A percentile compares a stretch with the other conserved stretches of the same genome.
phyloP scores from a whole-genome alignment of 2,797 vertebrate genomes.

The Limnodromus scolopaceus region DNA sequence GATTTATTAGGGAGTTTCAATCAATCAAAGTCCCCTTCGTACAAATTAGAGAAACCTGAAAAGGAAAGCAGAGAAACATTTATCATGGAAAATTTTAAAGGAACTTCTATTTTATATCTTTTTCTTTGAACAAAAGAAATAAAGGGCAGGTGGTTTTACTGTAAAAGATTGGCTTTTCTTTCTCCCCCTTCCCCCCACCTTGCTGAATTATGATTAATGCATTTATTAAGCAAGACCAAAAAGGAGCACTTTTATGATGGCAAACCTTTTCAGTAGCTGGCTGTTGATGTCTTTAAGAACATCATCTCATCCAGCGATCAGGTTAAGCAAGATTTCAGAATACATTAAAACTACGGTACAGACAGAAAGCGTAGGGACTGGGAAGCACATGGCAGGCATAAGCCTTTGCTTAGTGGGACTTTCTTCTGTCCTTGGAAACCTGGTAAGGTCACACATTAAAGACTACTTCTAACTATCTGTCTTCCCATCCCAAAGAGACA shows the following conservation, averaged over 20 bases:
- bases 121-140: constrained; percentile 53
- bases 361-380: background rate
- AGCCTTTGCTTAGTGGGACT: background rate
- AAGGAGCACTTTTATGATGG: constrained; percentile 52
- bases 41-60: constrained; percentile 65
- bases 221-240: constrained; percentile 41
- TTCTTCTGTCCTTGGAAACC: background rate
- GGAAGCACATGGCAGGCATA: background rate
- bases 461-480: background rate
- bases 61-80: constrained; percentile 22
- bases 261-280: constrained; percentile 36
- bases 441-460: background rate
- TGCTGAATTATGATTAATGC: constrained; percentile 69
- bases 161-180: background rate
- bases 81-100: constrained; percentile 33
- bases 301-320: background rate
- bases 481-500: background rate
- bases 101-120: constrained; percentile 19
- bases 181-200: background rate
- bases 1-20: constrained; percentile 70
- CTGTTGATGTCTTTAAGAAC: constrained; percentile 40
- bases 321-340: constrained; percentile 11
- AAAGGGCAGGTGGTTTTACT: constrained; percentile 59
- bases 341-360: background rate
- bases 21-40: constrained; percentile 68